Percentiles rank a stretch among this genome's conserved stretches.
Conservation (phyloP, 2,113 vertebrate species). For the Neotoma lepida region DNA sequence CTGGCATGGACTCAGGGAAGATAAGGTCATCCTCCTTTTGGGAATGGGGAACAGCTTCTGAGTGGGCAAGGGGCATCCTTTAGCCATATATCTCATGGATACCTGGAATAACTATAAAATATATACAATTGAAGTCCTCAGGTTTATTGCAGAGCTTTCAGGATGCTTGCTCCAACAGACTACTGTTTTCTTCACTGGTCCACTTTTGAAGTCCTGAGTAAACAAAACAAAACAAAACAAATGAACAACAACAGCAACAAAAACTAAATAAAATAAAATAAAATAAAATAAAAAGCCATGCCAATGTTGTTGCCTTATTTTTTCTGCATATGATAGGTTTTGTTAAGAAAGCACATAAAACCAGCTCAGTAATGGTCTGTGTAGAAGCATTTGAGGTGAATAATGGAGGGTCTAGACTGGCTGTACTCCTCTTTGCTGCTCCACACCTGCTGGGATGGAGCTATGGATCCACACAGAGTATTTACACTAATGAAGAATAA, state of each 20-base stretch:
- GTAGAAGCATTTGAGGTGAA: neutral
- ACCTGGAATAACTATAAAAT: neutral
- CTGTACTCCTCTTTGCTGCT: conserved; percentile 86
- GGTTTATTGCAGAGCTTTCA: neutral
- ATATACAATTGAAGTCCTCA: neutral
- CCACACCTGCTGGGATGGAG: conserved; percentile 89
- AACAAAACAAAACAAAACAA: neutral
- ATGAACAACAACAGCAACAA: neutral
- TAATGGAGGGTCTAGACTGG: neutral
- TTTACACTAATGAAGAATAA: conserved; percentile 86
- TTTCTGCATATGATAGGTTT: neutral
- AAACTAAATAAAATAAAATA: no score
- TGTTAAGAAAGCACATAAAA: neutral
- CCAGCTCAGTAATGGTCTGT: neutral
- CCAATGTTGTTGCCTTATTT: neutral
- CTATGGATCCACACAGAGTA: conserved; percentile 88
- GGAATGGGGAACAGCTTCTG: neutral
- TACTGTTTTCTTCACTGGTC: neutral
- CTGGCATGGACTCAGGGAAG: neutral
- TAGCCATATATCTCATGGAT: neutral
- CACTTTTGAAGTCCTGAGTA: neutral
- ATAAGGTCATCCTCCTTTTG: neutral
- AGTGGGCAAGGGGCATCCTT: neutral
- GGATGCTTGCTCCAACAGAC: neutral
- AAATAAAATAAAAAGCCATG: neutral